Base-by-base conservation (phyloP, 2,888 invertebrate species). In the Pristionchus entomophagus region DNA sequence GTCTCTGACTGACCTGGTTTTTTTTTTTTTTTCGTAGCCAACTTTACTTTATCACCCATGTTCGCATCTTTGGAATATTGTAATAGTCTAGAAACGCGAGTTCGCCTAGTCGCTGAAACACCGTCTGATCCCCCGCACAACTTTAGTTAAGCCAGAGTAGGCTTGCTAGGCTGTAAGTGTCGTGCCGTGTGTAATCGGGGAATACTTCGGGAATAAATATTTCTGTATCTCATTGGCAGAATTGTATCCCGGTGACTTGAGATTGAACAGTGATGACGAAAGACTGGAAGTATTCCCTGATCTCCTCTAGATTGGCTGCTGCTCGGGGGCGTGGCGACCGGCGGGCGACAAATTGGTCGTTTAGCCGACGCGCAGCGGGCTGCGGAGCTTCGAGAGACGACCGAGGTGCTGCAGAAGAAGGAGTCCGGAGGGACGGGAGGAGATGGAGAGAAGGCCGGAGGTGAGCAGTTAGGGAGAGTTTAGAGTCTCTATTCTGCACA, bases 281-380 rank as follows among this genome's bases (percentile, higher is more conserved):
- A 69, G 8, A 59, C 59, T 8, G 26, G n/a, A 38, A 38, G 51
- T 81, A 81, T 81, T 81, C 81, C 81, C 45, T 29, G 14, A 22
- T 19, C 69, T 29, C 45, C 38, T 56, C 81, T 56, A 81, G 81
- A 81, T 38, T 32, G 32, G 51, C 56, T 81, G 81, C 81, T 81
- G 81, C 81, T 81, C 53, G 41, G n/a, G 51, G 56, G 51, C n/a
- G 81, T 22, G n/a, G 35, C 51, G 29, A 29, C 53, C n/a, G 56
- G 81, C 26, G 53, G 81, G 14, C 19, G 53, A 41, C 53, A 51
- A 29, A 45, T 65, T 45, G 83, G 62, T 62, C 83, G 83, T 83
- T 83, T 83, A 83, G 83, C 56, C 83, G 83, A 35, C 19, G 62
- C 29, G 35, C 62, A 62, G 14, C 41, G 49, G 62, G 35, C 83